Conservation (phyloP, 2,888 invertebrate species). For the Agelastica alni region DNA sequence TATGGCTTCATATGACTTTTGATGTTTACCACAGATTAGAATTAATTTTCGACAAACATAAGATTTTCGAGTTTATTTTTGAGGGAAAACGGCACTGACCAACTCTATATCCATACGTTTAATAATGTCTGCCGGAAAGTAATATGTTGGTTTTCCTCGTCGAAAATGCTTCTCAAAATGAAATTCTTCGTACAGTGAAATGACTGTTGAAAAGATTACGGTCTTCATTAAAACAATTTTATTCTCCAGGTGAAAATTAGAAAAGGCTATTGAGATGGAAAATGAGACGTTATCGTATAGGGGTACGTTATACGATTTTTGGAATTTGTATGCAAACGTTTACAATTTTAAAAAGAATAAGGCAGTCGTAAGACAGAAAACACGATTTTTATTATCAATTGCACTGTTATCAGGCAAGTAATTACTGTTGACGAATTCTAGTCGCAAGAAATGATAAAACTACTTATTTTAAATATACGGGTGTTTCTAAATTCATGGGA, state of each 20-base stretch:
- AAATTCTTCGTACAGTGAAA: conserved; percentile 17
- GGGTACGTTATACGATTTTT: not conserved
- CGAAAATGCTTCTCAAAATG: conserved; percentile 8
- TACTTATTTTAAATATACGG: too few species aligned
- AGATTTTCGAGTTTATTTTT: too few species aligned
- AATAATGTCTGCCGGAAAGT: not conserved
- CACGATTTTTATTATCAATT: too few species aligned
- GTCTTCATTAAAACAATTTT: conserved; percentile 15
- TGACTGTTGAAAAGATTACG: conserved; percentile 13
- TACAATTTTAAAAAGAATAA: too few species aligned
- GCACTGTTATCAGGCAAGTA: too few species aligned
- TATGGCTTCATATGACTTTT: too few species aligned
- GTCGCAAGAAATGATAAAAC: too few species aligned
- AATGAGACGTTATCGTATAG: not conserved
- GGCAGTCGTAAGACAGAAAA: too few species aligned
- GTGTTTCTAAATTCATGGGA: too few species aligned
- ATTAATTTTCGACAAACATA: too few species aligned
- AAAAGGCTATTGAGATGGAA: not conserved
- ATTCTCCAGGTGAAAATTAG: not conserved
- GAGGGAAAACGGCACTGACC: not conserved
- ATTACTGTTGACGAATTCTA: too few species aligned
- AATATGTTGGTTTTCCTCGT: not conserved
- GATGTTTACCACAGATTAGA: too few species aligned
- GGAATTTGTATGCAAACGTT: not conserved
- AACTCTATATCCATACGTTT: not conserved